A percentile compares a stretch with the other conserved stretches of the same genome.
Conservation (phyloP, 2,113 vertebrate species). For the Anhinga rufa region DNA sequence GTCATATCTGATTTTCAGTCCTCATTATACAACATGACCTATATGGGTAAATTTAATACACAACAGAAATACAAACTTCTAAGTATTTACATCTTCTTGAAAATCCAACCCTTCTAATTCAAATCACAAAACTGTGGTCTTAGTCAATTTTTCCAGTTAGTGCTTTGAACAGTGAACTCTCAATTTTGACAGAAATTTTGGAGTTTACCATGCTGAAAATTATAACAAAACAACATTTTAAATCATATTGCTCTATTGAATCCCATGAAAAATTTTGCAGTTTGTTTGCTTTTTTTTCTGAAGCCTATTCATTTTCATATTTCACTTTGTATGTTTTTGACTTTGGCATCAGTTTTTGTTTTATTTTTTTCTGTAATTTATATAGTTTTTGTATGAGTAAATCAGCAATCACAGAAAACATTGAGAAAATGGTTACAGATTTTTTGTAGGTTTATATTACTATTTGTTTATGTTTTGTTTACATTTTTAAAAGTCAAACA, state of each 20-base stretch:
- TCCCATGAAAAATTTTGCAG: background rate
- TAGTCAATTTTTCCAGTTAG: background rate
- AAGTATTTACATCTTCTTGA: background rate
- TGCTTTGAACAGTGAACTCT: background rate
- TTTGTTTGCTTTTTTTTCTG: background rate
- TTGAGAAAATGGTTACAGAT: background rate
- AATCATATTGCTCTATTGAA: background rate
- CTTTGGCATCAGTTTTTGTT: background rate
- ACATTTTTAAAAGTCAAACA: background rate
- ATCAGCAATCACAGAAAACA: background rate
- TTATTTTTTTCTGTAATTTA: background rate
- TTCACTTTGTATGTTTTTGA: background rate
- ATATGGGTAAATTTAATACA: background rate
- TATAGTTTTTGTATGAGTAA: background rate
- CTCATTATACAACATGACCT: background rate
- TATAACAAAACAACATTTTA: background rate
- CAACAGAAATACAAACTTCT: background rate
- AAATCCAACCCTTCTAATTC: background rate
- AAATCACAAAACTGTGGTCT: background rate
- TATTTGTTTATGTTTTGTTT: background rate
- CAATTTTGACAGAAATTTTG: background rate
- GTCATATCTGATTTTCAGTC: background rate
- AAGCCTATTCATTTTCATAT: background rate
- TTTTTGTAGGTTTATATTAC: background rate
- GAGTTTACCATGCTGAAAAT: background rate